A percentile compares a stretch with the other conserved stretches of the same genome.
phyloP scores from a whole-genome alignment of 1,140 invertebrate species.

The Anoplophora glabripennis region DNA sequence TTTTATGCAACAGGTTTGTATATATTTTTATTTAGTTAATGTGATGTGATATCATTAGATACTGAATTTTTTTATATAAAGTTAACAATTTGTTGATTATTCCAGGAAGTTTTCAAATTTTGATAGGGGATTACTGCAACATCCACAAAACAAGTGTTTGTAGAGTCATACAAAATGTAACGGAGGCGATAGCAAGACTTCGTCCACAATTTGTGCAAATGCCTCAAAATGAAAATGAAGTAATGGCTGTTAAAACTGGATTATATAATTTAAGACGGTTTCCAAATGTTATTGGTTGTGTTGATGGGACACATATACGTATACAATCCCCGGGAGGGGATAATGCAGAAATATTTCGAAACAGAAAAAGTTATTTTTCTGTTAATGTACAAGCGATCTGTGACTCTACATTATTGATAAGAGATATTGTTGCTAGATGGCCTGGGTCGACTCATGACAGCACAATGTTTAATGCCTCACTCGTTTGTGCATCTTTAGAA shows the following conservation, averaged over 20 bases:
- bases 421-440: slow-evolving; percentile 9
- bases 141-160: slow-evolving; percentile 5
- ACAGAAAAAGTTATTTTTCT: not conserved
- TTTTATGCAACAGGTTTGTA: slow-evolving; percentile 9
- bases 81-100: too few relatives aligned
- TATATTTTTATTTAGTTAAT: too few relatives aligned
- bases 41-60: too few relatives aligned
- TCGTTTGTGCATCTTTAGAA: slow-evolving; percentile 6
- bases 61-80: too few relatives aligned
- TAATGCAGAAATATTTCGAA: not conserved
- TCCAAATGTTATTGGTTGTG: slow-evolving; percentile 4
- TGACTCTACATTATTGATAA: not conserved
- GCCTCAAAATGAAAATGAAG: slow-evolving; percentile 3
- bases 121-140: not conserved
- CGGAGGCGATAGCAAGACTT: not conserved
- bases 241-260: not conserved
- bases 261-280: slow-evolving; percentile 5
- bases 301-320: too few relatives aligned
- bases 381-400: not conserved
- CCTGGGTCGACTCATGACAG: slow-evolving; percentile 2
- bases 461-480: slow-evolving; percentile 8
- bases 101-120: slow-evolving; percentile 8
- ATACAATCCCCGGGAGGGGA: slow-evolving; percentile 3
- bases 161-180: not conserved
- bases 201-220: slow-evolving; percentile 6